phyloP scores from a whole-genome alignment of 2,113 vertebrate genomes.

The Anarrhichthys ocellatus region DNA sequence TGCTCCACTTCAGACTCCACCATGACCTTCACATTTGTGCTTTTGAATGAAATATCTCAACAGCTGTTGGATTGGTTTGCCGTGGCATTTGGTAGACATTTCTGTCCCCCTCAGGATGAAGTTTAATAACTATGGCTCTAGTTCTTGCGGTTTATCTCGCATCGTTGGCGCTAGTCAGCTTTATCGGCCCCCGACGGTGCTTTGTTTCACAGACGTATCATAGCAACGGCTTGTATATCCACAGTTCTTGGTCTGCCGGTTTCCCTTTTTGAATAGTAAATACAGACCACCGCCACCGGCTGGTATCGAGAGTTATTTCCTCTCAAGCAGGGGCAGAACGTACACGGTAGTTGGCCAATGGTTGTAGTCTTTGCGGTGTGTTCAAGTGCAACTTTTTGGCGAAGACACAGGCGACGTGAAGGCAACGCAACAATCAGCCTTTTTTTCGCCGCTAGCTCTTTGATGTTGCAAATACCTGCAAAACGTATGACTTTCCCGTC shows the following conservation, averaged over 20 bases:
- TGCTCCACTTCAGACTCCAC: no score
- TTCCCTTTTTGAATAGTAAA: neutral
- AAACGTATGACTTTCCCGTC: no score
- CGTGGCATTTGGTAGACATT: neutral
- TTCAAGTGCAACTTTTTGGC: no score
- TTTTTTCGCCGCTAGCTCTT: no score
- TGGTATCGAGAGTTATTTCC: neutral
- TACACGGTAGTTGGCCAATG: no score
- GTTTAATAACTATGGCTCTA: neutral
- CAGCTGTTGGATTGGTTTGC: neutral
- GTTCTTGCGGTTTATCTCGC: neutral
- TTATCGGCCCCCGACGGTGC: no score
- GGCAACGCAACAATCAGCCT: no score
- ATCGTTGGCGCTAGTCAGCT: no score
- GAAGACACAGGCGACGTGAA: no score
- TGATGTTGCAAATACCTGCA: no score
- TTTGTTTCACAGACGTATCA: no score
- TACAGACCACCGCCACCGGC: neutral
- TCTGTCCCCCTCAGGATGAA: neutral
- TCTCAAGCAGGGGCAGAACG: neutral
- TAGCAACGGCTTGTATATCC: neutral
- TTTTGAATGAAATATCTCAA: neutral
- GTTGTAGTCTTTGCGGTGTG: no score
- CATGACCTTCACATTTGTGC: neutral
- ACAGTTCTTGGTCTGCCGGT: neutral